phyloP scores from a whole-genome alignment of 2,113 vertebrate genomes.

The Riparia riparia region DNA sequence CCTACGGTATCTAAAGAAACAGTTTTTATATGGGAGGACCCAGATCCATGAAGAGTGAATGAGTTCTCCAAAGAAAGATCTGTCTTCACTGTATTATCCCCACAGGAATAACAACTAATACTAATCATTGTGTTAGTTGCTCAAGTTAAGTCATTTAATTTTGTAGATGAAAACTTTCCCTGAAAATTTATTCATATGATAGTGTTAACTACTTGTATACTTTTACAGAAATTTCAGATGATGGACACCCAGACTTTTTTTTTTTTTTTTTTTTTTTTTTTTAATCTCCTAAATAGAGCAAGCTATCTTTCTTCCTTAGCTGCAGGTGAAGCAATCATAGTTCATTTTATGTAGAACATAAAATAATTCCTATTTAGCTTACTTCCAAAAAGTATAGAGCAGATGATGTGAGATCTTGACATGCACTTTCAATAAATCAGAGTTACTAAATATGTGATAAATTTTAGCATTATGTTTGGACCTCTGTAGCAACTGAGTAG shows the following conservation, averaged over 20 bases:
- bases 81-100: neutral
- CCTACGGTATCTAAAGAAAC: neutral
- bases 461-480: neutral
- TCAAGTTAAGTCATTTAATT: neutral
- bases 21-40: neutral
- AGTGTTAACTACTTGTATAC: neutral
- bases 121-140: neutral
- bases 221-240: neutral
- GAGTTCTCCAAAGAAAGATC: neutral
- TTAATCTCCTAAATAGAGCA: neutral
- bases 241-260: neutral
- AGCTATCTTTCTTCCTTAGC: neutral
- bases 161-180: neutral
- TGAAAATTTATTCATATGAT: neutral
- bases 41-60: neutral
- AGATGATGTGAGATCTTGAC: neutral
- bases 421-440: neutral
- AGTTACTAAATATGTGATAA: neutral
- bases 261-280: too few species aligned
- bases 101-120: neutral
- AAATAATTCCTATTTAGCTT: neutral
- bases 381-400: neutral
- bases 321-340: neutral
- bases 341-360: neutral
- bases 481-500: neutral